These are phyloP conservation scores for Serinus canaria DNA, from an alignment of 2,113 vertebrate genomes.

Conservation along the genomic window DNA sequence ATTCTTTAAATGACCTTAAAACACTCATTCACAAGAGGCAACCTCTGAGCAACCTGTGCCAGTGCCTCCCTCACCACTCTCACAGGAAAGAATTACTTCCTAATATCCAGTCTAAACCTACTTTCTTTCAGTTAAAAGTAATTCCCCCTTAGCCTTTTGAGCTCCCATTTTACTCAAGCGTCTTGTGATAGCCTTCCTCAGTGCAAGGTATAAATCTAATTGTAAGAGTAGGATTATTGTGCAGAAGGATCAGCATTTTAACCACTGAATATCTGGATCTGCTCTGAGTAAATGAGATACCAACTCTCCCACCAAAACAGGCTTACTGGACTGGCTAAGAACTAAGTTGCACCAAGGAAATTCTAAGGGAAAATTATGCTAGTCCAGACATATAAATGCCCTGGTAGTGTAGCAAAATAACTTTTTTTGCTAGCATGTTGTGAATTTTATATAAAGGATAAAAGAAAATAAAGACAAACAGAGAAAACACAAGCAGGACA, in stretches of 20 bases:
- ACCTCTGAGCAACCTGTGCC: not conserved
- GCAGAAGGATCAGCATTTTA: not conserved
- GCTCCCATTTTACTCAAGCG: not conserved
- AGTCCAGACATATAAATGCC: not conserved
- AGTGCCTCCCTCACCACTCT: not conserved
- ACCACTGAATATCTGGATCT: not conserved
- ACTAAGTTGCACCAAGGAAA: not conserved
- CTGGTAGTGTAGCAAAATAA: not conserved
- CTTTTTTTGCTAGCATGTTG: not conserved
- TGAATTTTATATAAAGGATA: not conserved
- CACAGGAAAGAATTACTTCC: not conserved
- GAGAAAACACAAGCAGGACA: not conserved
- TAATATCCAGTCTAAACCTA: not conserved
- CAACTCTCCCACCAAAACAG: not conserved
- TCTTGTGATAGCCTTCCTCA: not conserved
- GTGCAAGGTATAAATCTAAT: not conserved
- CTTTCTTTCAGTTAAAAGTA: not conserved
- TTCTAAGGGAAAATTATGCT: not conserved
- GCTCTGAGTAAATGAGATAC: not conserved
- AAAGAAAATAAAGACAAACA: not conserved
- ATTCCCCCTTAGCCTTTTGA: not conserved
- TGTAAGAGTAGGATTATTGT: not conserved
- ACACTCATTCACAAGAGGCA: not conserved
- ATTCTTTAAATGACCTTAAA: not conserved
- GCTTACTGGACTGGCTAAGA: not conserved